phyloP scores from a whole-genome alignment of 2,113 vertebrate genomes.

The Caloenas nicobarica region DNA sequence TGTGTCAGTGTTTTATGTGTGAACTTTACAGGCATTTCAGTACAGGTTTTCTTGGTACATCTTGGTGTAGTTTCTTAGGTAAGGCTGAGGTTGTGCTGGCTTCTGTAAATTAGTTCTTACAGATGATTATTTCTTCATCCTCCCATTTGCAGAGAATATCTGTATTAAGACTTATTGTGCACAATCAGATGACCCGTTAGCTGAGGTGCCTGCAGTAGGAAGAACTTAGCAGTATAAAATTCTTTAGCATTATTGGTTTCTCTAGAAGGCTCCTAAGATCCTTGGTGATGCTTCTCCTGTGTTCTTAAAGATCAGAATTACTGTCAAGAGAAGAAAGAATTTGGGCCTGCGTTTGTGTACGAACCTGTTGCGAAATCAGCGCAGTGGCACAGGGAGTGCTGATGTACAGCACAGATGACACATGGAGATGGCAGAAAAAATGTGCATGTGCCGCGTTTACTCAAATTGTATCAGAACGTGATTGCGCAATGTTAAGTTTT shows the following conservation, averaged over 20 bases:
- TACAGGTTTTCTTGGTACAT: not conserved
- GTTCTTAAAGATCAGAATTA: not conserved
- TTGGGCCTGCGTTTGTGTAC: not conserved
- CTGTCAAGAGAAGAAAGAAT: not conserved
- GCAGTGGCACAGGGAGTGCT: not conserved
- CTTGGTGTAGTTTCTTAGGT: not conserved
- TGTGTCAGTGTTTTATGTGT: not conserved
- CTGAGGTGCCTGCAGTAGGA: not conserved
- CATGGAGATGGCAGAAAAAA: not conserved
- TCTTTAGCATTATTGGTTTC: not conserved
- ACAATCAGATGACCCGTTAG: not conserved
- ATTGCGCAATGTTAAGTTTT: not conserved
- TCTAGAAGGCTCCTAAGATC: not conserved
- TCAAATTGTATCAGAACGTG: not conserved
- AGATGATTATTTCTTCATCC: not conserved
- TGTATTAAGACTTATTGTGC: not conserved
- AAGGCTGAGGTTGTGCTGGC: not conserved
- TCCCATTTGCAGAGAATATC: not conserved
- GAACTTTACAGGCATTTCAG: not conserved
- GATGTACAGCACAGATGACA: not conserved
- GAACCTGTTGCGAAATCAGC: not conserved
- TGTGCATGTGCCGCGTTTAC: accelerated
- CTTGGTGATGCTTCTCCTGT: not conserved
- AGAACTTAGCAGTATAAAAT: not conserved
- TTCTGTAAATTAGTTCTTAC: not conserved